Base-by-base conservation (phyloP, 2,797 vertebrate genomes). In the Limnodromus scolopaceus region DNA sequence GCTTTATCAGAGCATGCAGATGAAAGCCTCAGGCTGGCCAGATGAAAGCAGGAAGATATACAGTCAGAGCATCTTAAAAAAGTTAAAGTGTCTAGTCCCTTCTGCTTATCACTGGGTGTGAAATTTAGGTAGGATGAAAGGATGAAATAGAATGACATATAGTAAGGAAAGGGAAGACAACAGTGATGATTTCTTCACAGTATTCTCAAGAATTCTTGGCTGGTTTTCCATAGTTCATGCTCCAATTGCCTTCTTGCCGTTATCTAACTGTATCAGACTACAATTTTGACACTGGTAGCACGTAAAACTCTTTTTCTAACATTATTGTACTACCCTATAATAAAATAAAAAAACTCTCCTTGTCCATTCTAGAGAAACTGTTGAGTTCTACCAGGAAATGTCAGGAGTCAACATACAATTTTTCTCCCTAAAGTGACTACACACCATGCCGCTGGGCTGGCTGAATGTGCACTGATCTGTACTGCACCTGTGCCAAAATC, bases 401-500 rank as follows among this genome's bases (percentile, higher is more conserved):
- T 38, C 20, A 75, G 27, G 15, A 76, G 16, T 32, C 13, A 53
- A 48, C 1, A 12, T 9, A 18, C 0, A 38, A 2, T 28, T 38
- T 69, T 87, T 69, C 24, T 13, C 15, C 13, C 24, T 51, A 14
- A 30, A n/a, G 4, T 68, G 46, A 83, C 28, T 24, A 55, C 84
- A 75, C 6, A 0, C 0, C 8, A 16, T 51, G 32, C 1, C 1
- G n/a, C 6, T 6, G 4, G 6, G 3, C 6, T 61, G 22, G 3
- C 28, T 78, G 80, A 70, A 63, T 86, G 66, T 76, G 16, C 10
- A 39, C 19, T 39, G 11, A 43, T 46, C 38, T 41, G 4, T 41
- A 24, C 7, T 14, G 16, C 8, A 5, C 4, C 24, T 48, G 1
- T 38, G 22, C 14, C 34, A 76, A 60, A 7, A 5, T 66, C 22